A percentile compares a stretch with the other conserved stretches of the same genome.
These are phyloP conservation scores for Clinocottus analis DNA, from an alignment of 2,113 vertebrate genomes.

Conservation along the genomic window DNA sequence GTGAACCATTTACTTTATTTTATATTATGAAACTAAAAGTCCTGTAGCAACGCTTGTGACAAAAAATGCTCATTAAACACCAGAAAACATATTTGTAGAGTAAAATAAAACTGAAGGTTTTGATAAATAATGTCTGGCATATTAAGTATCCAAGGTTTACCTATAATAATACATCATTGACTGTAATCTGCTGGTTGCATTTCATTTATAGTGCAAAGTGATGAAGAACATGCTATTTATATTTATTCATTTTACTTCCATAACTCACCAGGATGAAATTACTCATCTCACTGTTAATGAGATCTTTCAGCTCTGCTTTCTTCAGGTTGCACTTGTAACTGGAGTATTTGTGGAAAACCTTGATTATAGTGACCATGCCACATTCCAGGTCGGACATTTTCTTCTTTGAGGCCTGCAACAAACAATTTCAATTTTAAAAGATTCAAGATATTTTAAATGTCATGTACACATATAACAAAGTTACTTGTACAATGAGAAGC, in stretches of 20 bases:
- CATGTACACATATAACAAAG: too few species aligned
- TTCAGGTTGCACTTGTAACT: constrained; percentile 78
- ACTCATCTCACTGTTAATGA: constrained; percentile 84
- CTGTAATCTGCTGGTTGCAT: not conserved
- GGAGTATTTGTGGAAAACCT: constrained; percentile 81
- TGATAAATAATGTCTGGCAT: too few species aligned
- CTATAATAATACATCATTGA: not conserved
- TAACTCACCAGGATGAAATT: constrained; percentile 78
- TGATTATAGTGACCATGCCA: constrained; percentile 78
- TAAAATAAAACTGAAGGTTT: not conserved
- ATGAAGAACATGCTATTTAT: not conserved
- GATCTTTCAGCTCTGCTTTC: constrained; percentile 80
- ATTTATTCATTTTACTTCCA: not conserved
- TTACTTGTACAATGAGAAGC: too few species aligned
- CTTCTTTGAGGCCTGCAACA: constrained; percentile 40
- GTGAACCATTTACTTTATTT: not conserved
- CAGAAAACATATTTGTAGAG: not conserved
- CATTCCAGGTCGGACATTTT: constrained; percentile 77
- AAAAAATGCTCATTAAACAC: constrained; percentile 1
- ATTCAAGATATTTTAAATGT: too few species aligned
- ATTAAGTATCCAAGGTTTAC: too few species aligned
- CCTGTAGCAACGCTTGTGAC: not conserved
- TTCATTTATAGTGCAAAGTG: not conserved
- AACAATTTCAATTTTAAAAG: constrained; percentile 13
- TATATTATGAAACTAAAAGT: not conserved